A percentile compares a stretch with the other conserved stretches of the same genome.
Conservation (phyloP, 2,888 invertebrate species). For the Dendrolimus houi region DNA sequence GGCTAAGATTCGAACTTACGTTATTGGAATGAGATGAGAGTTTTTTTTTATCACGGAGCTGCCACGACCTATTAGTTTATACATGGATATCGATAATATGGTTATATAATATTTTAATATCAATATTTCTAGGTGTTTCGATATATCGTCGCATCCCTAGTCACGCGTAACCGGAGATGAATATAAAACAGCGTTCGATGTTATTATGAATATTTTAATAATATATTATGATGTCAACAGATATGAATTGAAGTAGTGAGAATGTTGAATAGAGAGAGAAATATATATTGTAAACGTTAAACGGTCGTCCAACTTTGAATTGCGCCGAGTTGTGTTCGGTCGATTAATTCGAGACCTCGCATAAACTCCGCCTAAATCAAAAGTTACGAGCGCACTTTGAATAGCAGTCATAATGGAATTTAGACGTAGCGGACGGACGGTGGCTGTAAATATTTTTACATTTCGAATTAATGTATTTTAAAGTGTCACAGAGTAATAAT, state of each 20-base stretch:
- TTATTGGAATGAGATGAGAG: no score
- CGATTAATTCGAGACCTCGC: constrained; percentile 3
- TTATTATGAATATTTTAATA: constrained; percentile 20
- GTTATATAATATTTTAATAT: no score
- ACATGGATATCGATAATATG: no score
- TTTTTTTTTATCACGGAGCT: no score
- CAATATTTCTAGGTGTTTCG: constrained; percentile 9
- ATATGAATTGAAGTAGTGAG: constrained; percentile 7
- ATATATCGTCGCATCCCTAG: constrained; percentile 7
- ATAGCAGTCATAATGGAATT: not conserved
- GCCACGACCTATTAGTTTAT: no score
- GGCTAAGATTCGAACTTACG: no score
- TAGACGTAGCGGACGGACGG: constrained; percentile 10
- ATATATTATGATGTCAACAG: constrained; percentile 8
- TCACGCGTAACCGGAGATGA: constrained; percentile 9
- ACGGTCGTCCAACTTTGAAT: constrained; percentile 5
- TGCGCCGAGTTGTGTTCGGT: constrained; percentile 3
- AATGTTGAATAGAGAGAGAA: constrained; percentile 10
- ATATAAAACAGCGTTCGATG: constrained; percentile 15
- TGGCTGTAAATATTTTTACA: constrained; percentile 65
- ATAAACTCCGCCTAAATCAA: constrained; percentile 2
- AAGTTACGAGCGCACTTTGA: constrained; percentile 1
- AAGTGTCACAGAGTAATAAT: constrained; percentile 55
- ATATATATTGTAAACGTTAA: constrained; percentile 13
- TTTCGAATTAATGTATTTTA: constrained; percentile 57